Conservation (phyloP, 2,113 vertebrate species). For the Oceanodroma tethys region DNA sequence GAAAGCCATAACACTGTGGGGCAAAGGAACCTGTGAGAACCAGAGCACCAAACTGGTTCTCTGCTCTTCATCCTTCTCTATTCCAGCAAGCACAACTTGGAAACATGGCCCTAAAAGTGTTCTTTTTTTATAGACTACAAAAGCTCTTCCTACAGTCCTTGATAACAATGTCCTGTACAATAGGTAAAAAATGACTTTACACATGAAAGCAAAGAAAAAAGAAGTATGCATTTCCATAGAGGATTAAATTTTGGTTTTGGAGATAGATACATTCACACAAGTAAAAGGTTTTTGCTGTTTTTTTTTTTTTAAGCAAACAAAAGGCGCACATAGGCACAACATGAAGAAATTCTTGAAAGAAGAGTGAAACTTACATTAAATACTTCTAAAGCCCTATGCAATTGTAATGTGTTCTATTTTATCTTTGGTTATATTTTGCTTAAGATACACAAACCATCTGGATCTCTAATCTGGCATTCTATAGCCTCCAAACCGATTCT, state of each 20-base stretch:
- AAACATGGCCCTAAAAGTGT: not conserved
- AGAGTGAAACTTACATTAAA: not conserved
- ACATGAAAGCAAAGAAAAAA: not conserved
- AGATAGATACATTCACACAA: not conserved
- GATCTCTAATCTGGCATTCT: conserved; percentile 23
- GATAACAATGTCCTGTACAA: not conserved
- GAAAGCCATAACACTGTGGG: not conserved
- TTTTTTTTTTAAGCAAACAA: not conserved
- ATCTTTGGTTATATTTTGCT: conserved; percentile 9
- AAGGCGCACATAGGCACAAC: not conserved
- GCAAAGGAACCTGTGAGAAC: not conserved
- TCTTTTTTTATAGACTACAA: not conserved
- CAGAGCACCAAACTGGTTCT: not conserved
- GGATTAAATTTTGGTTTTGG: not conserved
- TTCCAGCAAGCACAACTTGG: not conserved
- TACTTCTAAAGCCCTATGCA: not conserved
- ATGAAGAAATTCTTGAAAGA: not conserved
- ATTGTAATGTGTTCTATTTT: not conserved
- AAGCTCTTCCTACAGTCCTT: not conserved
- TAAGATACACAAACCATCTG: conserved; percentile 39
- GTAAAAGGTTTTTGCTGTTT: not conserved
- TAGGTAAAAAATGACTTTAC: not conserved
- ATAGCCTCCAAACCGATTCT: not conserved
- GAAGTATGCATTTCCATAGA: not conserved
- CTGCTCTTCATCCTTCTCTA: not conserved